Evolutionary conservation across 1,140 invertebrate genomes (phyloP).

Genomic region (Euglossa dilemma): DNA sequence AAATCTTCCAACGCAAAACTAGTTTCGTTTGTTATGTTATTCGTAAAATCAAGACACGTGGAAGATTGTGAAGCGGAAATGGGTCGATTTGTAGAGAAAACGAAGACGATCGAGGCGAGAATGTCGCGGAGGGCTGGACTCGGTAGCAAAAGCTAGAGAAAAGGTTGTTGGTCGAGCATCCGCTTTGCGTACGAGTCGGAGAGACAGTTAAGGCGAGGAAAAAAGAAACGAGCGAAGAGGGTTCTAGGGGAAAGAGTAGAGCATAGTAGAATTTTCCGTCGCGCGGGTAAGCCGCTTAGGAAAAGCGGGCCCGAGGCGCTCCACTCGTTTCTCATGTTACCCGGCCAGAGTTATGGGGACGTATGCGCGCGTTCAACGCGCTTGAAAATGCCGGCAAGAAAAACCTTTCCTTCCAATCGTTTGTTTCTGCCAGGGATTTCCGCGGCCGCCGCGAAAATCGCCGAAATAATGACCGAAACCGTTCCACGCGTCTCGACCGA

Average conservation of each 20-base stretch:
- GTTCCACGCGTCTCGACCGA: neutral
- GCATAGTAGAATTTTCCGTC: slow-evolving; percentile 72
- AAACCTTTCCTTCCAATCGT: slow-evolving; percentile 62
- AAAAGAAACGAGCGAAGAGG: slow-evolving; percentile 48
- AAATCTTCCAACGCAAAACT: too few species aligned
- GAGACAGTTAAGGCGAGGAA: slow-evolving; percentile 60
- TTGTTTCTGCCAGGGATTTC: slow-evolving; percentile 59
- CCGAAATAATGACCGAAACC: neutral
- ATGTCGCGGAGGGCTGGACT: too few species aligned
- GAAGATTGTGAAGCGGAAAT: too few species aligned
- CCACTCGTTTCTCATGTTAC: slow-evolving; percentile 71
- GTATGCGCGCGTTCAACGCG: slow-evolving; percentile 64
- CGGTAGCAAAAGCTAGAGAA: too few species aligned
- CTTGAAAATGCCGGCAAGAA: slow-evolving; percentile 42
- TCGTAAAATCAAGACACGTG: too few species aligned
- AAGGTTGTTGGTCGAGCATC: neutral
- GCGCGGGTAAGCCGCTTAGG: slow-evolving; percentile 76
- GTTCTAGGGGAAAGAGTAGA: slow-evolving; percentile 24
- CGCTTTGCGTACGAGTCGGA: slow-evolving; percentile 44
- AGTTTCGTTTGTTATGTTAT: too few species aligned
- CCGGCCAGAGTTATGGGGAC: slow-evolving; percentile 66
- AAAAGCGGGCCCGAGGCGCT: slow-evolving; percentile 67
- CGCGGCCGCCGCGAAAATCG: slow-evolving; percentile 35
- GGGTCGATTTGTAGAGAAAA: too few species aligned
- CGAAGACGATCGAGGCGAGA: too few species aligned